Conservation (phyloP, 2,888 invertebrate genomes). For the Cryptophagus acutangulus region DNA sequence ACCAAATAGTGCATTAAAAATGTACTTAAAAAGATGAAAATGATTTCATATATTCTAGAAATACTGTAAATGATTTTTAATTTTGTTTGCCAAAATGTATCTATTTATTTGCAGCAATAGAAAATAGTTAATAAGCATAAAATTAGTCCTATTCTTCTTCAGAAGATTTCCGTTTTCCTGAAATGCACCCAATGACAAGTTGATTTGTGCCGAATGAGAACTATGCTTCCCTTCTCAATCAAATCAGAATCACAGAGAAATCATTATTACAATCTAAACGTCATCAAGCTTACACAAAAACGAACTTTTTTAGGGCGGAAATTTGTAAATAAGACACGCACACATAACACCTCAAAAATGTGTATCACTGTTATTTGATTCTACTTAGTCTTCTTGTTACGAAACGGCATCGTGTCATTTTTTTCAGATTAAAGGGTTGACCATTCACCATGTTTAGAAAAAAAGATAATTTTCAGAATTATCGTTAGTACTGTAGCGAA, state of each 20-base stretch:
- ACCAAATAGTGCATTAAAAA: no score
- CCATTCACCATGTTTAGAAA: no score
- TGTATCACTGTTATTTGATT: neutral
- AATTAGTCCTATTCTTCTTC: neutral
- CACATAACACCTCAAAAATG: neutral
- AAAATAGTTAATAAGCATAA: neutral
- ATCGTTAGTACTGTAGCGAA: no score
- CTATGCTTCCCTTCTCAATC: no score
- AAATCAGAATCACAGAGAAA: no score
- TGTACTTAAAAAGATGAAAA: no score
- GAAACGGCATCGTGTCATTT: neutral
- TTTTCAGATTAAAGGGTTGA: slow-evolving; percentile 3
- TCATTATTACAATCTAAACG: slow-evolving; percentile 1
- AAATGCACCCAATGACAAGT: neutral
- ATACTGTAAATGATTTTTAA: no score
- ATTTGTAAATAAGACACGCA: neutral
- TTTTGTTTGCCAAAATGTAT: no score
- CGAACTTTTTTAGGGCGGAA: slow-evolving; percentile 1
- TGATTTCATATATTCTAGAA: no score
- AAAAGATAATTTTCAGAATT: no score
- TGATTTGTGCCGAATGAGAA: neutral
- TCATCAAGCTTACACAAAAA: slow-evolving; percentile 1
- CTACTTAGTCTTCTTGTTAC: slow-evolving; percentile 4
- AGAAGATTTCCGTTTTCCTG: neutral
- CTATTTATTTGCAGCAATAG: no score